Base-by-base conservation (phyloP, 2,113 vertebrate genomes). In the Amphiprion ocellaris region DNA sequence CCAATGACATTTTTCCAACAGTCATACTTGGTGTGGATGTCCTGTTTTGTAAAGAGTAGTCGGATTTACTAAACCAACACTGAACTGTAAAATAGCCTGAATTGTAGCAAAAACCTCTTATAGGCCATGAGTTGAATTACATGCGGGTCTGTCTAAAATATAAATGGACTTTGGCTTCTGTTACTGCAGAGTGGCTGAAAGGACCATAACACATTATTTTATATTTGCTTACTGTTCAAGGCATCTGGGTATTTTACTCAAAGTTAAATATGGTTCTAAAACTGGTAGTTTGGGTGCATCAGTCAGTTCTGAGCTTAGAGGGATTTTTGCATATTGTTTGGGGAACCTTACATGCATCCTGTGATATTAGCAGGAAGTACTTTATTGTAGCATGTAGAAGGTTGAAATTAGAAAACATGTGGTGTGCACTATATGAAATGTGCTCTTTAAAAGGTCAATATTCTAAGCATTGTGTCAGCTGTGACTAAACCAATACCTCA, bases 21-120 rank as follows among this genome's bases (percentile, higher is more conserved):
- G 60, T 76, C 28, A 24, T 73, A 10, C 24, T 60, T 74, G 9
- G 30, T 74, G 75, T 69, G 28, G 26, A 54, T 21, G 11, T 80
- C 24, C 23, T 56, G 52, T 72, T 86, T 77, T 85, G 49, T 70
- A 62, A 64, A 69, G 33, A 21, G 10, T 24, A 23, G 15, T 49
- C 19, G n/a, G 10, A 28, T 62, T 74, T 65, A 10, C 17, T 44
- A 28, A 66, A 88, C 70, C 16, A 88, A 74, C 19, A 47, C 67
- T 17, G 55, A 60, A 59, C 53, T 85, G 50, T 64, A 59, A 71
- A 56, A 71, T 14, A 23, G 17, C 56, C 39, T 61, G 37, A 49
- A 15, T 44, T 69, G 64, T 74, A 69, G 53, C 63, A 67, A 39
- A 79, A 37, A 44, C 52, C 17, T 73, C 60, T 30, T 3, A 7